Evolutionary conservation across 2,797 vertebrate genomes (phyloP), one percentile per base, ranked within the genome.

Genomic region (Rhinoraja longicauda): DNA sequence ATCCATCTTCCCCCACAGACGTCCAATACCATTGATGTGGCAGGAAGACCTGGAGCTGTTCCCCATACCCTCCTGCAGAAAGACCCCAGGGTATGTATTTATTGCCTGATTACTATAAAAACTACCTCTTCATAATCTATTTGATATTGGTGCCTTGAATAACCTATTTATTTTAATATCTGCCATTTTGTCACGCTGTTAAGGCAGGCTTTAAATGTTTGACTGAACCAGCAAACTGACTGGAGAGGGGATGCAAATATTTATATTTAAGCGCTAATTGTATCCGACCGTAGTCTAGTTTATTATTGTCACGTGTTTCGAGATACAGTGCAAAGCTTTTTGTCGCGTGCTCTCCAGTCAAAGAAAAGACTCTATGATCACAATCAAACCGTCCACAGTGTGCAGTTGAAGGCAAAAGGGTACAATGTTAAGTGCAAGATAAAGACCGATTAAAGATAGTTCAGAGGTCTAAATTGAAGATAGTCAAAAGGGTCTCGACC

Each of bases 11-110:
- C 39, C 76, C 73, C 24, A 94, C 93, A 99, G 99, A 99, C 98
- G 93, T 99, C 98, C 93, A 99, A 98, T 95, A 98, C 98, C 24
- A 97, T 99, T 82, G 99, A 99, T 94, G 98, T 99, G 93, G 97
- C 97, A 93, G 96, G 97, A 90, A 97, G 99, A 95, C 98, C 98
- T 36, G 98, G 98, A 95, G 97, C 97, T 2, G 97, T 99, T 95
- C 98, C 98, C 59, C 98, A 99, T 93, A 98, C 98, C 13, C 97
- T 99, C 81, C 95, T 99, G 91, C 98, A 99, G 94, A 99, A 99
- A 95, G 99, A 99, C 96, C 98, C 98, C 78, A 97, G 98, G 98
- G 99, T 99, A 97, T 95, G 99, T 99, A 97, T 95, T 97, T 96
- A 93, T 26, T 36, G 24, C 21, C 12, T 73, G 39, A 53, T 91